Evolutionary conservation across 2,113 vertebrate species (phyloP).

Genomic region (Probosciger aterrimus): DNA sequence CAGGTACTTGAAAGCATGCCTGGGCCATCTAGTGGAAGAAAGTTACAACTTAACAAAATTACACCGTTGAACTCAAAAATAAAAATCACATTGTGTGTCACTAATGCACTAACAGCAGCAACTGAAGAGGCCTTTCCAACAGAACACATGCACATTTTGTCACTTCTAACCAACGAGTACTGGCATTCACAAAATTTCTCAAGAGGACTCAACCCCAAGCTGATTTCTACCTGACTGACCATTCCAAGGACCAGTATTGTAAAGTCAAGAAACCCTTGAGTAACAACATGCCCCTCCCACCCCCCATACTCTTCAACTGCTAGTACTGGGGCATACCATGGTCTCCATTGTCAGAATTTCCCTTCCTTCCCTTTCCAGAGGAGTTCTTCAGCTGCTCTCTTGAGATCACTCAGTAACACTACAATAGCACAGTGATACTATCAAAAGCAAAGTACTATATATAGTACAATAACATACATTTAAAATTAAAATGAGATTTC

Average conservation of each 20-base stretch:
- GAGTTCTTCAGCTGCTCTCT: neutral
- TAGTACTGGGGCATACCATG: rapidly evolving
- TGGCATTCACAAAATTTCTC: neutral
- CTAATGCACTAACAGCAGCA: neutral
- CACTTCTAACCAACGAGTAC: neutral
- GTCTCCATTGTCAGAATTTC: neutral
- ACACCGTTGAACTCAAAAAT: neutral
- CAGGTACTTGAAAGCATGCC: neutral
- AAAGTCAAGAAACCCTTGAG: neutral
- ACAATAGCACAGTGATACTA: neutral
- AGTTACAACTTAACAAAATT: neutral
- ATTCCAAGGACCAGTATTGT: neutral
- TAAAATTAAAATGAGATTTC: neutral
- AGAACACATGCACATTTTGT: neutral
- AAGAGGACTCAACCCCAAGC: neutral
- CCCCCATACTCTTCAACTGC: neutral
- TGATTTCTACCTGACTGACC: neutral
- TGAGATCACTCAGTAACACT: neutral
- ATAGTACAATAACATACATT: neutral
- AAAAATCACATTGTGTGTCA: neutral
- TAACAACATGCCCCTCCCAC: neutral
- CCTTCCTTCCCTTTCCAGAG: neutral
- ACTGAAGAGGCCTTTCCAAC: neutral
- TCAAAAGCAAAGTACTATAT: neutral
- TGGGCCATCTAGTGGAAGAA: constrained; percentile 53